Conservation (phyloP, 1,140 invertebrate species). For the Polyergus mexicanus region DNA sequence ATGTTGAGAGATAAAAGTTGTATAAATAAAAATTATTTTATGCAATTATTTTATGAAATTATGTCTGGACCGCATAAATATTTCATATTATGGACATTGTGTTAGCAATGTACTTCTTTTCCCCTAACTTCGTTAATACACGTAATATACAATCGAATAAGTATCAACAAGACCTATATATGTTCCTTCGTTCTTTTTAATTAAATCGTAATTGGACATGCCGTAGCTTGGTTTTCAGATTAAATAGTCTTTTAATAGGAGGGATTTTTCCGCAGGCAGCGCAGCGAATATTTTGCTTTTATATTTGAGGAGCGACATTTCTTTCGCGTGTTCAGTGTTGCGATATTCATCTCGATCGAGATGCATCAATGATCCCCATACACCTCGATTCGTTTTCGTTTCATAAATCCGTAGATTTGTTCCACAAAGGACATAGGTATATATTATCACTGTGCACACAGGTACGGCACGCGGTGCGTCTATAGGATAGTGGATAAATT, state of each 20-base stretch:
- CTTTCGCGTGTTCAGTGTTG: not conserved
- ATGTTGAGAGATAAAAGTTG: not conserved
- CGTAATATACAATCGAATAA: not conserved
- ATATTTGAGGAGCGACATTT: not conserved
- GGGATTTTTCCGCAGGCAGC: not conserved
- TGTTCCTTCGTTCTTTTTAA: not conserved
- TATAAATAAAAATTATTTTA: not conserved
- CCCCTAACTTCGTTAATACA: not conserved
- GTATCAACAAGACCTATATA: not conserved
- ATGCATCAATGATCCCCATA: constrained; percentile 41
- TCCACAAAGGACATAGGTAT: constrained; percentile 60
- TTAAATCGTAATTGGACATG: not conserved
- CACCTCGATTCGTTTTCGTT: constrained; percentile 67
- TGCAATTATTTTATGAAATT: not conserved
- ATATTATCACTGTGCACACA: constrained; percentile 67
- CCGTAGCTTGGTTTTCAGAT: not conserved
- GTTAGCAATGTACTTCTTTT: not conserved
- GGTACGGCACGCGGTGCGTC: constrained; percentile 65
- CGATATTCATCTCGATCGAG: constrained; percentile 43
- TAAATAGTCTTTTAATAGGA: not conserved
- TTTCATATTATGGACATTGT: not conserved
- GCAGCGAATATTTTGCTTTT: not conserved
- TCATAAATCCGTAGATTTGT: constrained; percentile 74
- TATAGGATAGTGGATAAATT: constrained; percentile 82
- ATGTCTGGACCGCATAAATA: not conserved